Evolutionary conservation across 2,113 vertebrate species (phyloP).

Genomic region (Petaurus breviceps): DNA sequence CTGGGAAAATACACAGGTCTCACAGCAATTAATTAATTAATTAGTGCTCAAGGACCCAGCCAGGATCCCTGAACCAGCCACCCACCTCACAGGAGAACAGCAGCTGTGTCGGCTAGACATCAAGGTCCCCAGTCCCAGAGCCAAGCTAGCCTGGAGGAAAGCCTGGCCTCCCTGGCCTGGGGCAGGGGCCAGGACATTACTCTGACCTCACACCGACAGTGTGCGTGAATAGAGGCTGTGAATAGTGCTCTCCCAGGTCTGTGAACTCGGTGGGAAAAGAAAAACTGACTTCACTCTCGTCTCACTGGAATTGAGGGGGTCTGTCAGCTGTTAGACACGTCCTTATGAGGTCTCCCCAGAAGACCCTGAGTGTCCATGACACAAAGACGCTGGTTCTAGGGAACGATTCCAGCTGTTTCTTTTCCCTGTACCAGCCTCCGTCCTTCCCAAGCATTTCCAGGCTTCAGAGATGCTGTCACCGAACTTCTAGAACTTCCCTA

Average conservation of each 20-base stretch:
- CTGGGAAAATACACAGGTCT: too few relatives aligned
- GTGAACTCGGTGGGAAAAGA: too few relatives aligned
- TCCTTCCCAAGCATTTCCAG: constrained; percentile 8
- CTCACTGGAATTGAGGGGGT: not conserved
- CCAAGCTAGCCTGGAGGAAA: not conserved
- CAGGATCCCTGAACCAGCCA: too few relatives aligned
- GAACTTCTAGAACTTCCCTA: not conserved
- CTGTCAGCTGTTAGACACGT: not conserved
- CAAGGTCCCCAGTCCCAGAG: too few relatives aligned
- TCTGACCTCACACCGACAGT: not conserved
- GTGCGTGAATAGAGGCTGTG: too few relatives aligned
- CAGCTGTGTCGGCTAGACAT: too few relatives aligned
- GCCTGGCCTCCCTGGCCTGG: too few relatives aligned
- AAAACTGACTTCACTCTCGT: too few relatives aligned
- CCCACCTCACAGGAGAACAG: too few relatives aligned
- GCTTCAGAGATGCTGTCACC: constrained; percentile 18
- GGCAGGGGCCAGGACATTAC: not conserved
- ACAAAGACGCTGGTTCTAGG: not conserved
- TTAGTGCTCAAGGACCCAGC: too few relatives aligned
- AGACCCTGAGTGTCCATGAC: not conserved
- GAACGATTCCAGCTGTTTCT: not conserved
- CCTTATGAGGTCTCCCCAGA: not conserved
- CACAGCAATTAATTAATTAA: too few relatives aligned
- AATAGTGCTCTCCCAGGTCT: too few relatives aligned
- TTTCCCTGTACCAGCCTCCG: not conserved